phyloP scores from a whole-genome alignment of 2,888 invertebrate genomes.

The Morpho helenor region DNA sequence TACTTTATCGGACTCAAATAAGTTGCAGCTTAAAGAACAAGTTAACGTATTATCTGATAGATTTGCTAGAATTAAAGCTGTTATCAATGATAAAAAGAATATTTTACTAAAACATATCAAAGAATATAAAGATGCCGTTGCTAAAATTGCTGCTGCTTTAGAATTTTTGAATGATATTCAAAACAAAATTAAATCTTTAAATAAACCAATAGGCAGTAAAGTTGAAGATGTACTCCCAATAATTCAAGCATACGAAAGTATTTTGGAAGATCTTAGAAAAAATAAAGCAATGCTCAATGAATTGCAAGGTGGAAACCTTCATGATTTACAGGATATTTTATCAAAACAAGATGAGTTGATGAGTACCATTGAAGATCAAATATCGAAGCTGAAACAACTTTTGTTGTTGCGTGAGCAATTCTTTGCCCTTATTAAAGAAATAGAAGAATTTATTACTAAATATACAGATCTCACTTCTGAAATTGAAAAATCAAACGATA shows the following conservation, averaged over 20 bases:
- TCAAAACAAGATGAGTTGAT: slow-evolving; percentile 92
- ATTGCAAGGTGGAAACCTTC: slow-evolving; percentile 86
- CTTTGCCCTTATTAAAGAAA: slow-evolving; percentile 91
- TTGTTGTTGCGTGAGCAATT: slow-evolving; percentile 92
- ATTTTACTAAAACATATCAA: slow-evolving; percentile 87
- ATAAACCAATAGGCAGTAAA: slow-evolving; percentile 91
- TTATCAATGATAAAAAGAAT: slow-evolving; percentile 87
- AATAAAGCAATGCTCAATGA: slow-evolving; percentile 88
- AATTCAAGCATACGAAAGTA: slow-evolving; percentile 86
- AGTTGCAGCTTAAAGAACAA: slow-evolving; percentile 89
- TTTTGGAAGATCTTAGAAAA: slow-evolving; percentile 86
- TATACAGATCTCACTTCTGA: slow-evolving; percentile 91
- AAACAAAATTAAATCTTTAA: slow-evolving; percentile 88
- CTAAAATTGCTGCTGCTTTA: slow-evolving; percentile 87
- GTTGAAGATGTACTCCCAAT: slow-evolving; percentile 94
- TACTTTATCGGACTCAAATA: slow-evolving; percentile 91
- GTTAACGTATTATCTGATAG: slow-evolving; percentile 88
- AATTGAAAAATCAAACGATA: slow-evolving; percentile 90
- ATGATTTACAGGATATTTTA: slow-evolving; percentile 88
- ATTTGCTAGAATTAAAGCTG: slow-evolving; percentile 84
- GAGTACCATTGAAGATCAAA: slow-evolving; percentile 90
- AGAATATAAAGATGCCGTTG: slow-evolving; percentile 89
- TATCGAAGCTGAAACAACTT: slow-evolving; percentile 88
- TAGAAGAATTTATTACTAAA: slow-evolving; percentile 91
- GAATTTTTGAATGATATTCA: slow-evolving; percentile 91